Conservation (phyloP, 2,888 invertebrate genomes). For the Autographa pulchrina region DNA sequence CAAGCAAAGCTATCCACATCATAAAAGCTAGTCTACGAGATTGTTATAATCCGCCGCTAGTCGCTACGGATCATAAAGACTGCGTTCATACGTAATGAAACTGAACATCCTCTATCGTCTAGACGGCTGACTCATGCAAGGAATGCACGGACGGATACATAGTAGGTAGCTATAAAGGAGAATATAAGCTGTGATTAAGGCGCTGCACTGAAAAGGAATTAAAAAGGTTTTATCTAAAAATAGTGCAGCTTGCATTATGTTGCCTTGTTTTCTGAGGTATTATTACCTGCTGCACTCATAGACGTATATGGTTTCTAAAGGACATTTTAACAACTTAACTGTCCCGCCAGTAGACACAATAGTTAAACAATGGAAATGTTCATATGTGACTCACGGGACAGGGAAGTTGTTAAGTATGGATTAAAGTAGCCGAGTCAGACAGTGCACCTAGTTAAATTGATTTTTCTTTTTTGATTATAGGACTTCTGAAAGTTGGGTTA, state of each 20-base stretch:
- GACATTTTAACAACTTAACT: too few species aligned
- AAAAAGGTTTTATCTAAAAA: background rate
- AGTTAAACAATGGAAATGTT: too few species aligned
- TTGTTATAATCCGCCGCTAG: slow-evolving; percentile 10
- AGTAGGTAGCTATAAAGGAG: slow-evolving; percentile 17
- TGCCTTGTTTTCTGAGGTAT: too few species aligned
- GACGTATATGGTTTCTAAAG: too few species aligned
- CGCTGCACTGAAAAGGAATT: background rate
- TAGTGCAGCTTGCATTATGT: background rate
- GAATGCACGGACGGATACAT: slow-evolving; percentile 19
- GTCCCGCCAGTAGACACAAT: too few species aligned
- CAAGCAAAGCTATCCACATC: background rate
- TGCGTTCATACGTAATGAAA: slow-evolving; percentile 26
- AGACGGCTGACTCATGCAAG: slow-evolving; percentile 55
- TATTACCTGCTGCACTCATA: too few species aligned
- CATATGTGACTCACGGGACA: too few species aligned
- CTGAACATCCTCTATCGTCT: slow-evolving; percentile 44
- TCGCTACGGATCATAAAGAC: slow-evolving; percentile 34
- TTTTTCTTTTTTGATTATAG: too few species aligned
- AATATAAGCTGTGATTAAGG: slow-evolving; percentile 18
- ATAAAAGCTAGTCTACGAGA: background rate
- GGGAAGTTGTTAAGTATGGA: too few species aligned
- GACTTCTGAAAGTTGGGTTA: too few species aligned
- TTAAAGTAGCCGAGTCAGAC: too few species aligned
- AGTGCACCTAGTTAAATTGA: too few species aligned